These are phyloP conservation scores for Clepsis dumicolana DNA, from an alignment of 2,888 invertebrate genomes.

Conservation along the genomic window DNA sequence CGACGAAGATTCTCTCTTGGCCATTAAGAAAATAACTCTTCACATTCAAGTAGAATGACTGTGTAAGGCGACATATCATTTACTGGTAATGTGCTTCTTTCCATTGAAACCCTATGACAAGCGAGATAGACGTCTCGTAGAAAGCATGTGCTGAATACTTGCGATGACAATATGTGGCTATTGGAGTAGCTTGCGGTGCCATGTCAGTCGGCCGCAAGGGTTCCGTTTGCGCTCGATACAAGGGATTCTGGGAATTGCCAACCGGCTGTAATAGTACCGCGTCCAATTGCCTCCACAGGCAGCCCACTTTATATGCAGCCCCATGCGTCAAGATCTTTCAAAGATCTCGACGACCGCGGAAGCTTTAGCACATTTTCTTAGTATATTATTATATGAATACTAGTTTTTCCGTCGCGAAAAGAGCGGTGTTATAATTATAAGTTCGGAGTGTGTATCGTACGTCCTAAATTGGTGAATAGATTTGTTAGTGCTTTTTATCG, in stretches of 20 bases:
- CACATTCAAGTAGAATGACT: constrained; percentile 22
- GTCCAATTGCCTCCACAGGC: constrained; percentile 28
- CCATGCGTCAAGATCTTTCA: constrained; percentile 21
- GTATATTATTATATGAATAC: not conserved
- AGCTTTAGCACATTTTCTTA: constrained; percentile 16
- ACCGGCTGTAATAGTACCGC: constrained; percentile 39
- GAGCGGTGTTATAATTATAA: no score
- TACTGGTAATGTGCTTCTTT: constrained; percentile 38
- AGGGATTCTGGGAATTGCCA: constrained; percentile 65
- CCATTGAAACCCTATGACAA: constrained; percentile 21
- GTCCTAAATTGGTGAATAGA: no score
- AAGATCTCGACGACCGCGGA: constrained; percentile 2
- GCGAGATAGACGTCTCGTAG: constrained; percentile 31
- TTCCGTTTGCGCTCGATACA: constrained; percentile 74
- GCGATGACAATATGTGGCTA: constrained; percentile 35
- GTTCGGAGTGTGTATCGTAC: no score
- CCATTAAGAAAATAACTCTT: constrained; percentile 43
- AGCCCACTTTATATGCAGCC: constrained; percentile 25
- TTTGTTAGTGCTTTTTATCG: no score
- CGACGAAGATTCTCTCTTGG: constrained; percentile 43
- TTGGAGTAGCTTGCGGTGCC: constrained; percentile 49
- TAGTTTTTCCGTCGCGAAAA: no score
- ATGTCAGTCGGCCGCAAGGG: constrained; percentile 75
- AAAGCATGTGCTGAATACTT: constrained; percentile 43
- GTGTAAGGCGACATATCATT: constrained; percentile 39